Conservation (phyloP, 1,140 invertebrate genomes). For the Diabrotica undecimpunctata region DNA sequence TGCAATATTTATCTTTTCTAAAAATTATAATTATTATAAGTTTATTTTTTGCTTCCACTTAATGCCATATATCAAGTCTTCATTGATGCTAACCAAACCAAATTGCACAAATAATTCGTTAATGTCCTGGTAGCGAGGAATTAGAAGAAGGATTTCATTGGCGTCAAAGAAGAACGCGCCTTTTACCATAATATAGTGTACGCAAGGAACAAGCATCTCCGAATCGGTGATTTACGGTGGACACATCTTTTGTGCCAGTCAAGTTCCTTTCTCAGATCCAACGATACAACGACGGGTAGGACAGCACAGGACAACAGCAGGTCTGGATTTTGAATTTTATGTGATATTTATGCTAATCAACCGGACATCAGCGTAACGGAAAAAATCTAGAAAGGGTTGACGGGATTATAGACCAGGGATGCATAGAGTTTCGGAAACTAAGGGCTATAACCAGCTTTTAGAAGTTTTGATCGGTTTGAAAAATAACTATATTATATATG, state of each 20-base stretch:
- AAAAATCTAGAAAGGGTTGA: slow-evolving; percentile 1
- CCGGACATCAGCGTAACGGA: slow-evolving; percentile 16
- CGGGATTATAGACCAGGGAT: too few species aligned
- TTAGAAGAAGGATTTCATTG: slow-evolving; percentile 19
- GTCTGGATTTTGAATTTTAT: slow-evolving; percentile 35
- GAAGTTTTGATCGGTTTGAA: too few species aligned
- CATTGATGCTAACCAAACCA: slow-evolving; percentile 5
- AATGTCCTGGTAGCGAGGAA: slow-evolving; percentile 17
- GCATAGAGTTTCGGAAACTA: too few species aligned
- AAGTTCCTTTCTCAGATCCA: slow-evolving; percentile 28
- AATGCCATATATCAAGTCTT: too few species aligned
- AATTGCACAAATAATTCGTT: slow-evolving; percentile 22
- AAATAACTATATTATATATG: too few species aligned
- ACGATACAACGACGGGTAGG: background rate
- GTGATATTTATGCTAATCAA: slow-evolving; percentile 38
- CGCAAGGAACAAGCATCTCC: slow-evolving; percentile 6
- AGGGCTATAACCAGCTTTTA: too few species aligned
- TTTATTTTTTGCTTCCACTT: too few species aligned
- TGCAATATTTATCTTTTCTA: too few species aligned
- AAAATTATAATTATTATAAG: too few species aligned
- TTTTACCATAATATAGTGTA: background rate
- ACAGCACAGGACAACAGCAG: slow-evolving; percentile 24
- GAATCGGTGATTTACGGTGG: slow-evolving; percentile 34
- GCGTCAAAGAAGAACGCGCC: background rate
- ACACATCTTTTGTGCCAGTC: slow-evolving; percentile 37